Conservation (phyloP, 2,113 vertebrate genomes). For the Sander lucioperca region DNA sequence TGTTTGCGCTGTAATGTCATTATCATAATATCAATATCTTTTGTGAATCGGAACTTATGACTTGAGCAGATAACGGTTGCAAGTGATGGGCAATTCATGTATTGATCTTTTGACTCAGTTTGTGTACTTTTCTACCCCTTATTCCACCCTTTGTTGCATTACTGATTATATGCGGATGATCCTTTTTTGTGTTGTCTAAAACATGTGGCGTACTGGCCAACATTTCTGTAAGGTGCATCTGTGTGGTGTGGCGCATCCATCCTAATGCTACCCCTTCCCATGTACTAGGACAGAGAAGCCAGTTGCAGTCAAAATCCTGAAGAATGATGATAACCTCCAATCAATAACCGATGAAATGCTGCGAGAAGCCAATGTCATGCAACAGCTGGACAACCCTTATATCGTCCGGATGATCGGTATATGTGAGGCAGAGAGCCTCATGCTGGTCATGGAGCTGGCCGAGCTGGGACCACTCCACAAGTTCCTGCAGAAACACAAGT, state of each 20-base stretch:
- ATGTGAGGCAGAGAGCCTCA: conserved; percentile 95
- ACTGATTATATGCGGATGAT: neutral
- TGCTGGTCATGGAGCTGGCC: conserved; percentile 99
- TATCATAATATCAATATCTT: too few relatives aligned
- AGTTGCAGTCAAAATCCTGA: conserved; percentile 96
- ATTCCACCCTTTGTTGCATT: neutral
- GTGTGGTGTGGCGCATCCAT: neutral
- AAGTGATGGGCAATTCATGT: too few relatives aligned
- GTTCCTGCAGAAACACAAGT: conserved; percentile 94
- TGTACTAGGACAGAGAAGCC: conserved; percentile 87
- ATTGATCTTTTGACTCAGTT: neutral
- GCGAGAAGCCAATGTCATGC: conserved; percentile 95
- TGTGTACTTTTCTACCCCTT: neutral
- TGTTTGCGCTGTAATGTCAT: too few relatives aligned
- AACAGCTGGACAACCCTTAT: conserved; percentile 96
- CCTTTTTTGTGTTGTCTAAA: neutral
- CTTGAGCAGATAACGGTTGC: too few relatives aligned
- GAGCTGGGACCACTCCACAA: conserved; percentile 95
- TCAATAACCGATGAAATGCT: conserved; percentile 91
- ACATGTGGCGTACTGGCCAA: neutral
- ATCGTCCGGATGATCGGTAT: conserved; percentile 99
- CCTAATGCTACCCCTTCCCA: neutral
- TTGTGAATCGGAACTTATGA: too few relatives aligned
- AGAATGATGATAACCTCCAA: conserved; percentile 90
- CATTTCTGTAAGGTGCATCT: neutral